Evolutionary conservation across 2,113 vertebrate species (phyloP).

Genomic region (Hemicordylus capensis): DNA sequence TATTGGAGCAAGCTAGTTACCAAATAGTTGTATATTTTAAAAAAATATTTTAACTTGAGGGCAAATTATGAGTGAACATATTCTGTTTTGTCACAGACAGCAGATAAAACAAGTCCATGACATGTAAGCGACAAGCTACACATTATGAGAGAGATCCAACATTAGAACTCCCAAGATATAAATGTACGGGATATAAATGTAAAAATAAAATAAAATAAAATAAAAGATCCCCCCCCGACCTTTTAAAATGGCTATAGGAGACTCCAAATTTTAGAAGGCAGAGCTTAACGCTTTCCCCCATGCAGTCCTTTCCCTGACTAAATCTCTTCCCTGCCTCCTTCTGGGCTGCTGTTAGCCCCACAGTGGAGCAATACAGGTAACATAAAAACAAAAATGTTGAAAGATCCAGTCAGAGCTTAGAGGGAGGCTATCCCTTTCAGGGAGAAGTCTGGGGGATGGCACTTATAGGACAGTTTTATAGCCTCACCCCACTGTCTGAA

Average conservation of each 20-base stretch:
- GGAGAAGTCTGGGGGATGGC: no score
- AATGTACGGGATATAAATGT: no score
- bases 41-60: slow-evolving; percentile 22
- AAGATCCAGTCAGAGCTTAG: not conserved
- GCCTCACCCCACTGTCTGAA: no score
- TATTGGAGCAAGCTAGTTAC: not conserved
- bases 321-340: no score
- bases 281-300: no score
- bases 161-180: not conserved
- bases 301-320: no score
- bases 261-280: no score
- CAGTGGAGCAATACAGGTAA: not conserved
- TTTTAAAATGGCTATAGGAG: no score
- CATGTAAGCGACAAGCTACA: not conserved
- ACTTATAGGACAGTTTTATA: no score
- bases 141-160: not conserved
- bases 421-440: no score
- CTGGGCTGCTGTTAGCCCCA: not conserved
- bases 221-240: no score
- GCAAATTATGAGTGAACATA: slow-evolving; percentile 12
- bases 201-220: no score
- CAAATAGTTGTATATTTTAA: slow-evolving; percentile 21
- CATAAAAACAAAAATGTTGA: not conserved
- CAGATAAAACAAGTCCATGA: not conserved
- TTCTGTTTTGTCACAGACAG: not conserved